A percentile compares a stretch with the other conserved stretches of the same genome.
These are phyloP conservation scores for Thalassophryne amazonica DNA, from an alignment of 2,797 vertebrate species.

Conservation along the genomic window DNA sequence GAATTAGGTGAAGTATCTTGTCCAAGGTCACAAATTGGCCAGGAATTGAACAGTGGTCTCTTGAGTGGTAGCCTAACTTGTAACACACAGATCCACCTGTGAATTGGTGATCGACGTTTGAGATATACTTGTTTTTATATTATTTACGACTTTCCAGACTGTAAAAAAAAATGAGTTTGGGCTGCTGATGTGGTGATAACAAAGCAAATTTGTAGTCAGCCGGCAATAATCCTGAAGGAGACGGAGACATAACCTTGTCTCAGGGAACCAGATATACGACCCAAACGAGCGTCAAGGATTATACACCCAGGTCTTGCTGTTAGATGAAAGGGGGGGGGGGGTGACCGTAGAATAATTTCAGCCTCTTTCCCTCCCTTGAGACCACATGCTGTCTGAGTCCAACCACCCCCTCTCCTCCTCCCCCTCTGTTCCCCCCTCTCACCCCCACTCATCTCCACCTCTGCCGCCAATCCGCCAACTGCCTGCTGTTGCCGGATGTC, in stretches of 20 bases:
- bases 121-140: conserved; percentile 1
- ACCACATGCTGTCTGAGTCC: conserved; percentile 80
- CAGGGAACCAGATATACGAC: conserved; percentile 74
- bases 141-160: conserved; percentile 3
- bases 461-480: conserved; percentile 72
- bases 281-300: conserved; percentile 68
- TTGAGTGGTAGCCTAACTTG: too few species aligned
- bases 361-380: conserved; percentile 76
- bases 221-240: conserved; percentile 48
- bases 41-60: too few species aligned
- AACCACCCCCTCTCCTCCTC: conserved; percentile 39
- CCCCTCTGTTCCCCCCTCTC: not conserved
- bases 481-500: conserved; percentile 77
- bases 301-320: conserved; percentile 72
- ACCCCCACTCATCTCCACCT: conserved; percentile 34
- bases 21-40: too few species aligned
- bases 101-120: too few species aligned
- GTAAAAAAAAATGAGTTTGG: conserved; percentile 28
- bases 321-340: conserved; percentile 53
- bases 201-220: conserved; percentile 41
- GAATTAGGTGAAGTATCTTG: too few species aligned
- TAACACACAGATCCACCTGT: too few species aligned
- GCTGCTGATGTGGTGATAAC: conserved; percentile 52
- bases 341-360: conserved; percentile 84
- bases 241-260: conserved; percentile 80